These are phyloP conservation scores for Cheilosia vulpina DNA, from an alignment of 2,888 invertebrate genomes.

Conservation along the genomic window DNA sequence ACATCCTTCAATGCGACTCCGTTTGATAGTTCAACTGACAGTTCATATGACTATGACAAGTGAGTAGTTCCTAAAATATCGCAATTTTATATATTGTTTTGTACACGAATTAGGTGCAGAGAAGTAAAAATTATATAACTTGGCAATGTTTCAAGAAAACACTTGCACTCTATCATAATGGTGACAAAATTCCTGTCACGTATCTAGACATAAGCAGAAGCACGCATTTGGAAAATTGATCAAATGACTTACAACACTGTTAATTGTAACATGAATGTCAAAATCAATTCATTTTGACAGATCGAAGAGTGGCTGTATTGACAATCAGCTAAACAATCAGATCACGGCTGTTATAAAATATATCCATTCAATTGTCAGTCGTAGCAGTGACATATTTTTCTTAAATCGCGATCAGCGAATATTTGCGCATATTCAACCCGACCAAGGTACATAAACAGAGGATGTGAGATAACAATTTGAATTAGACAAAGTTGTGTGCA, in stretches of 20 bases:
- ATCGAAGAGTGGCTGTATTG: neutral
- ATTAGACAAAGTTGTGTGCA: constrained; percentile 11
- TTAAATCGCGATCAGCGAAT: constrained; percentile 21
- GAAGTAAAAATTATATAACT: constrained; percentile 15
- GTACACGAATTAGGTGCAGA: neutral
- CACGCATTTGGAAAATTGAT: constrained; percentile 31
- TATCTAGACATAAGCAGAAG: neutral
- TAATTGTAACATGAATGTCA: neutral
- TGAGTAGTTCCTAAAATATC: constrained; percentile 13
- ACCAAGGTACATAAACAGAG: neutral
- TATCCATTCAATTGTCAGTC: neutral
- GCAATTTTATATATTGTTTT: neutral
- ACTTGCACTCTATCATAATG: neutral
- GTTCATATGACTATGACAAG: constrained; percentile 1
- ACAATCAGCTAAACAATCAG: neutral
- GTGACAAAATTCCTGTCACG: constrained; percentile 29
- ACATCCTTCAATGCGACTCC: constrained; percentile 3
- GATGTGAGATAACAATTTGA: constrained; percentile 21
- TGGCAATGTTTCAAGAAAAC: constrained; percentile 2
- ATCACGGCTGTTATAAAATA: constrained; percentile 5
- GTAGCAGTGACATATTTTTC: neutral
- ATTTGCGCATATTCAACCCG: constrained; percentile 21
- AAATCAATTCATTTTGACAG: constrained; percentile 12
- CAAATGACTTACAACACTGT: neutral
- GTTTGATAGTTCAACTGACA: constrained; percentile 15